A percentile compares a stretch with the other conserved stretches of the same genome.
Conservation (phyloP, 2,888 invertebrate species). For the Rhingia rostrata region DNA sequence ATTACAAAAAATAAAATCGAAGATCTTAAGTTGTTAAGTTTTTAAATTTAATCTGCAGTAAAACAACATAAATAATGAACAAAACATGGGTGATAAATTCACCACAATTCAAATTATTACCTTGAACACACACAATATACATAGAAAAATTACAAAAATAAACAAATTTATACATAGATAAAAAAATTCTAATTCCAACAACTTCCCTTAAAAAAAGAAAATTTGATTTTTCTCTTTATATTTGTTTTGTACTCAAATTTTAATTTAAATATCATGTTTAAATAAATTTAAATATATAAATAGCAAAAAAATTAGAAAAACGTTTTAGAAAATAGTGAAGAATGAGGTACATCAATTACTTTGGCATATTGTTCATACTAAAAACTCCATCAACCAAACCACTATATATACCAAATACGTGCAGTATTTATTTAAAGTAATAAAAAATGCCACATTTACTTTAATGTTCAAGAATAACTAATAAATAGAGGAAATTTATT, state of each 20-base stretch:
- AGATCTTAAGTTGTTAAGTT: slow-evolving; percentile 72
- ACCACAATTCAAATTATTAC: slow-evolving; percentile 64
- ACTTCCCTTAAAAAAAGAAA: slow-evolving; percentile 52
- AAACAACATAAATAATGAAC: slow-evolving; percentile 22
- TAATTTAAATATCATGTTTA: slow-evolving; percentile 17
- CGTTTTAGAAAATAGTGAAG: slow-evolving; percentile 56
- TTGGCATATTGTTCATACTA: slow-evolving; percentile 70
- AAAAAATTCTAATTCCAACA: slow-evolving; percentile 69
- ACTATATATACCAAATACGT: slow-evolving; percentile 42
- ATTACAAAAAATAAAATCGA: slow-evolving; percentile 33
- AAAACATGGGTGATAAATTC: slow-evolving; percentile 63
- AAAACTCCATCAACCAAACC: slow-evolving; percentile 49
- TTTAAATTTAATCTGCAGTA: slow-evolving; percentile 66
- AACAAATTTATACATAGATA: slow-evolving; percentile 68
- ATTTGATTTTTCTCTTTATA: slow-evolving; percentile 3
- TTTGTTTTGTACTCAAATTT: slow-evolving; percentile 19
- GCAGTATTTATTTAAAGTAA: slow-evolving; percentile 21
- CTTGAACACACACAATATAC: slow-evolving; percentile 62
- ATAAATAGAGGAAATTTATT: slow-evolving; percentile 66
- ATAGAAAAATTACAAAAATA: slow-evolving; percentile 55
- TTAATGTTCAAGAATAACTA: slow-evolving; percentile 41
- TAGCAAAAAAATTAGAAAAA: slow-evolving; percentile 46
- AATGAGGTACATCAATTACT: slow-evolving; percentile 69
- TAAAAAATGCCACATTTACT: slow-evolving; percentile 34
- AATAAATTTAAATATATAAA: slow-evolving; percentile 25